Conservation (phyloP, 2,113 vertebrate species). For the Etia nguti region DNA sequence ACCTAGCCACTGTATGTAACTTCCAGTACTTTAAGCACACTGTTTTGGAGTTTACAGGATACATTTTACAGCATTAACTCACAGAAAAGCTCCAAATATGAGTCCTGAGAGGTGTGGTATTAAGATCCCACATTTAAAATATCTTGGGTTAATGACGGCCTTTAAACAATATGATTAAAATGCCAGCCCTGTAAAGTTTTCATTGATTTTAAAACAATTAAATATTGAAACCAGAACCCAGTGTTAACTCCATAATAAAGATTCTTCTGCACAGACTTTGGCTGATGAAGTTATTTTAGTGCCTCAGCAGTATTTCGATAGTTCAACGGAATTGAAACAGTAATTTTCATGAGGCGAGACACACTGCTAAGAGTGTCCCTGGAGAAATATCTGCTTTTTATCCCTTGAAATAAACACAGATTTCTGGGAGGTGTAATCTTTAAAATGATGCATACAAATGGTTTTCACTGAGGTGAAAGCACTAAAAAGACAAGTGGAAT, state of each 20-base stretch:
- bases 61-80: background rate
- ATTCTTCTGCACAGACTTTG: background rate
- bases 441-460: background rate
- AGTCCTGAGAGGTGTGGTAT: background rate
- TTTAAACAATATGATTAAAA: background rate
- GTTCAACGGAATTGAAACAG: background rate
- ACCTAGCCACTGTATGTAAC: background rate
- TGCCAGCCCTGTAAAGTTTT: background rate
- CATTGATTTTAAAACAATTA: background rate
- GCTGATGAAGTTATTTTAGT: background rate
- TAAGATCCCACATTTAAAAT: background rate
- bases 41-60: background rate
- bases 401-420: background rate
- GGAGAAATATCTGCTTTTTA: background rate
- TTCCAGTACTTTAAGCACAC: background rate
- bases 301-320: background rate
- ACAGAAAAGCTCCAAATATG: background rate
- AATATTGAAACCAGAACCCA: background rate
- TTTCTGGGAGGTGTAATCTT: background rate
- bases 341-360: background rate
- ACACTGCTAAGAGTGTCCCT: background rate
- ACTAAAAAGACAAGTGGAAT: slow-evolving; percentile 3
- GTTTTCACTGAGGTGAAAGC: background rate
- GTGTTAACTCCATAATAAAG: background rate
- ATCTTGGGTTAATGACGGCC: background rate